These are phyloP conservation scores for Tribolium castaneum DNA, from an alignment of 1,140 invertebrate species.

Conservation along the genomic window DNA sequence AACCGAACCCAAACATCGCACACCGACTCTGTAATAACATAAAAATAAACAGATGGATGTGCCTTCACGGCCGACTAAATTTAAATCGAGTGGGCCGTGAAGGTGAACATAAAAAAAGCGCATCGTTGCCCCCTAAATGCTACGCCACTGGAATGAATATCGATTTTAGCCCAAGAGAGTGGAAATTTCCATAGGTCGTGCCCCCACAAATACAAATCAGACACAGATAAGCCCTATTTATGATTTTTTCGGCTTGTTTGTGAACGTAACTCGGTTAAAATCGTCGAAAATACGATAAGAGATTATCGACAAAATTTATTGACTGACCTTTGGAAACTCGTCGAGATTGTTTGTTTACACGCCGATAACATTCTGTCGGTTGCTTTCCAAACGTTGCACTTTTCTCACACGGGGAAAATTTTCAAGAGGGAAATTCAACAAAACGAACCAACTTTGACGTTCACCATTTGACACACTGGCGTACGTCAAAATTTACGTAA, in stretches of 20 bases:
- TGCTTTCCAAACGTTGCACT: neutral
- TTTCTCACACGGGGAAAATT: slow-evolving; percentile 8
- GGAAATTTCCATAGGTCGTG: slow-evolving; percentile 38
- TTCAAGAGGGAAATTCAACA: slow-evolving; percentile 11
- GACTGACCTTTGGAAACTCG: slow-evolving; percentile 59
- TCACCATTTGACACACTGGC: slow-evolving; percentile 36
- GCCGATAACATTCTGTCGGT: slow-evolving; percentile 56
- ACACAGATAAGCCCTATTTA: neutral
- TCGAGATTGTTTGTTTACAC: slow-evolving; percentile 55
- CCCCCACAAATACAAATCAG: neutral
- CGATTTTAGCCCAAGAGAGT: slow-evolving; percentile 23
- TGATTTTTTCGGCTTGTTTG: slow-evolving; percentile 31
- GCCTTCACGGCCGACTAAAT: neutral
- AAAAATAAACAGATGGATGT: neutral
- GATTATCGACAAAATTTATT: slow-evolving; percentile 37
- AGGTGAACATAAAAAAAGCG: no score
- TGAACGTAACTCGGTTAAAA: slow-evolving; percentile 3
- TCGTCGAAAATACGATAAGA: slow-evolving; percentile 7
- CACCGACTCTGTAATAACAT: slow-evolving; percentile 42
- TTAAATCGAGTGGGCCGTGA: neutral
- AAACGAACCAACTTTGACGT: slow-evolving; percentile 7
- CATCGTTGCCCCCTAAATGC: neutral
- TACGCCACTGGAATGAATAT: slow-evolving; percentile 31
- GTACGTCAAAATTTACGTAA: slow-evolving; percentile 37
- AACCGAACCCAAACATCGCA: slow-evolving; percentile 64